Evolutionary conservation across 2,797 vertebrate genomes (phyloP).

Genomic region (Percopsis omiscomaycus): DNA sequence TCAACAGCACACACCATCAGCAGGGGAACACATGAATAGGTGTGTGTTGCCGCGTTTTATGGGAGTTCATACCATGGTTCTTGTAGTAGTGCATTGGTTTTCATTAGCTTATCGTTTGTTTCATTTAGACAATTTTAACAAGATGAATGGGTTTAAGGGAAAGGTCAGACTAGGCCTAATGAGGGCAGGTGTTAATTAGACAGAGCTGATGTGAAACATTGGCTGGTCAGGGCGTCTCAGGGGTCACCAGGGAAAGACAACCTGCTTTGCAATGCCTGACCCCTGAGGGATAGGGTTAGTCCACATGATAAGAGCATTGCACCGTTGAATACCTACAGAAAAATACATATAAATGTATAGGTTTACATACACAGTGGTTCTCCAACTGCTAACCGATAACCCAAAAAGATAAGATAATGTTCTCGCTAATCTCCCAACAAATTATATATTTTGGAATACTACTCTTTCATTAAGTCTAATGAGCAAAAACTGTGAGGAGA

Average conservation of each 20-base stretch:
- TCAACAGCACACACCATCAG: too few relatives aligned
- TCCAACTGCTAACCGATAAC: too few relatives aligned
- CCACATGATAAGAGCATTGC: conserved; percentile 30
- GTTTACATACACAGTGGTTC: too few relatives aligned
- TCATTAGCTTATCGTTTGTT: conserved; percentile 33
- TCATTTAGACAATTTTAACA: conserved; percentile 36
- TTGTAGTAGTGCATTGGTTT: conserved; percentile 28
- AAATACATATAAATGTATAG: too few relatives aligned
- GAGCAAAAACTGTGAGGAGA: too few relatives aligned
- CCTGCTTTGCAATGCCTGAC: conserved; percentile 2
- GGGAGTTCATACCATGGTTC: too few relatives aligned
- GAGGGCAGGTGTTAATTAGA: conserved; percentile 49
- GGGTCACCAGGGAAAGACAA: neutral
- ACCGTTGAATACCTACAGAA: conserved; percentile 15
- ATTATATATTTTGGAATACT: too few relatives aligned
- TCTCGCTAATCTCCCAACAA: too few relatives aligned
- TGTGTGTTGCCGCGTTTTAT: too few relatives aligned
- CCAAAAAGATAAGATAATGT: too few relatives aligned
- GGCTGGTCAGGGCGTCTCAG: conserved; percentile 25
- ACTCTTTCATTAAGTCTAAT: too few relatives aligned
- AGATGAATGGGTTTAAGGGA: conserved; percentile 51
- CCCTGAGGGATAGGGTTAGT: conserved; percentile 35
- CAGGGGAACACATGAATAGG: too few relatives aligned
- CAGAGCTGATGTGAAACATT: conserved; percentile 52
- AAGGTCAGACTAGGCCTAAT: conserved; percentile 25